Percentiles rank a stretch among this genome's conserved stretches.
Conservation (phyloP, 2,888 invertebrate species). For the Campoletis raptor region DNA sequence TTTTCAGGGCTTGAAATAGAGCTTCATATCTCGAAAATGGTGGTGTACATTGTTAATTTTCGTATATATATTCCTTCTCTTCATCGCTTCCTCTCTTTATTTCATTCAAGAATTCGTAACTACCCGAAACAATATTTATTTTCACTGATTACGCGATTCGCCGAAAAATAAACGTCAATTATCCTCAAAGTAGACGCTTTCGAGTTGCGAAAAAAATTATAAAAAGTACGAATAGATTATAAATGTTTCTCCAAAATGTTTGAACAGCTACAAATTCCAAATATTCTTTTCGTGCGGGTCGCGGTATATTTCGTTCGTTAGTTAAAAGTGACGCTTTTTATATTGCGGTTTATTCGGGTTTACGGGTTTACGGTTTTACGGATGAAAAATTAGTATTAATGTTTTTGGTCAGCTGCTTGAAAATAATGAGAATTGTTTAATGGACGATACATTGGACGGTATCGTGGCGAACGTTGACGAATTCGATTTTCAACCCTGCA, state of each 20-base stretch:
- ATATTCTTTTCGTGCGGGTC: not conserved
- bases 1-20: conserved; percentile 38
- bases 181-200: not conserved
- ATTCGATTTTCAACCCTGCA: conserved; percentile 42
- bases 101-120: conserved; percentile 2
- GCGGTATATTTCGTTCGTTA: not conserved
- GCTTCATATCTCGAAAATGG: conserved; percentile 32
- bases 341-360: not conserved
- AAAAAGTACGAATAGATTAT: not conserved
- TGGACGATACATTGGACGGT: conserved; percentile 19
- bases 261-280: not conserved
- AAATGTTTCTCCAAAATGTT: not conserved
- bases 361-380: too few relatives aligned
- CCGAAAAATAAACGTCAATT: not conserved
- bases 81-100: not conserved
- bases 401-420: conserved; percentile 1
- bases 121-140: conserved; percentile 24
- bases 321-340: not conserved
- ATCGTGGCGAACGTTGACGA: conserved; percentile 26
- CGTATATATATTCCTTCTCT: not conserved
- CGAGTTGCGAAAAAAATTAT: not conserved
- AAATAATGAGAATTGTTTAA: conserved; percentile 34
- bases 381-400: conserved; percentile 4
- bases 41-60: conserved; percentile 25
- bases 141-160: not conserved